A percentile compares a stretch with the other conserved stretches of the same genome.
Evolutionary conservation across 2,797 vertebrate genomes (phyloP).

Genomic region (Echeneis naucrates): DNA sequence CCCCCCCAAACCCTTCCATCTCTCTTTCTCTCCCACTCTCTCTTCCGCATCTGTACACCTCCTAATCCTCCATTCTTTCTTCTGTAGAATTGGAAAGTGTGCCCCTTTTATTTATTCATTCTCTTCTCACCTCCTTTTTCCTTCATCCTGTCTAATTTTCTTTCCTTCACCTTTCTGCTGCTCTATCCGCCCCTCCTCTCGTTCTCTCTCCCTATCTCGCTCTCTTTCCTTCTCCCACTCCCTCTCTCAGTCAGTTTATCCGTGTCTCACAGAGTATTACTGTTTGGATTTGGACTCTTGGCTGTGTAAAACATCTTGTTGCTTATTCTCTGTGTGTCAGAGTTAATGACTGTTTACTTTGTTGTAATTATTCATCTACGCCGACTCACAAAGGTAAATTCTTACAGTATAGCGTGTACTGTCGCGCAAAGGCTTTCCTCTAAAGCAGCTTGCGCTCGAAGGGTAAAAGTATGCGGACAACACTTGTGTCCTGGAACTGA

Average conservation of each 20-base stretch:
- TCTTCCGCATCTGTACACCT: conserved; percentile 66
- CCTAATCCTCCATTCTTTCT: conserved; percentile 62
- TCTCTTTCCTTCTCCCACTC: background rate
- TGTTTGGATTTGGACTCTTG: conserved; percentile 59
- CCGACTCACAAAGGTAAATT: conserved; percentile 22
- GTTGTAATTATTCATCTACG: conserved; percentile 46
- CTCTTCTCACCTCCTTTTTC: conserved; percentile 48
- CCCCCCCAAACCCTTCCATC: conserved; percentile 29
- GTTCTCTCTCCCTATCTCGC: too few species aligned
- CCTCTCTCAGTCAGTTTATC: conserved; percentile 25
- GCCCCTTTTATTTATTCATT: conserved; percentile 71
- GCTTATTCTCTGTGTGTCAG: conserved; percentile 40
- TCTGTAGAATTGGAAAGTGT: conserved; percentile 49
- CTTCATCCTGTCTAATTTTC: conserved; percentile 15
- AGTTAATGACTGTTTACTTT: conserved; percentile 64
- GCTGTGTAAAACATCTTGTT: conserved; percentile 46
- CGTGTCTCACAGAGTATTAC: conserved; percentile 30
- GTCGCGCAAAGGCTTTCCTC: conserved; percentile 9
- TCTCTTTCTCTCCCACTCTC: conserved; percentile 44
- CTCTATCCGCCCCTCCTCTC: background rate
- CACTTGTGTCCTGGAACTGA: background rate
- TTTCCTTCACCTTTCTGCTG: conserved; percentile 24
- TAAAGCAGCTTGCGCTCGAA: background rate
- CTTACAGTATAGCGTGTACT: conserved; percentile 3
- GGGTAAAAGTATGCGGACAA: conserved; percentile 3